A percentile compares a stretch with the other conserved stretches of the same genome.
phyloP scores from a whole-genome alignment of 2,797 vertebrate genomes.

The Neosilurus mollespiculum region DNA sequence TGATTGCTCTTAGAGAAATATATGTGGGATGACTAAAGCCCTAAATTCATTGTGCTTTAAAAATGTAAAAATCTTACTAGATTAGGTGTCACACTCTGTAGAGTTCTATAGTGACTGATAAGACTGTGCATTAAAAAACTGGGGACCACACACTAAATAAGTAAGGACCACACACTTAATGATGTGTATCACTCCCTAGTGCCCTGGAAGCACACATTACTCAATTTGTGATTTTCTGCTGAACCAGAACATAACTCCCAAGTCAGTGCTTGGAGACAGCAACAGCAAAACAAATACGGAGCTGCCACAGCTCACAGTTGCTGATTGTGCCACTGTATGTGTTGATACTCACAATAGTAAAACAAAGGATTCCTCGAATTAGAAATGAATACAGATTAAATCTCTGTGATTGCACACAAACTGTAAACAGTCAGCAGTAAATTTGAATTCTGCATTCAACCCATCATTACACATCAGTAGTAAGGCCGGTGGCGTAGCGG shows the following conservation, averaged over 20 bases:
- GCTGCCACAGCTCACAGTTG: neutral
- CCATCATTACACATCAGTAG: too few species aligned
- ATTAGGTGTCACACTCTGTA: neutral
- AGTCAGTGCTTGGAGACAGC: neutral
- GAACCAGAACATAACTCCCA: neutral
- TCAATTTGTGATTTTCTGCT: constrained; percentile 1
- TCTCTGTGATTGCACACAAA: too few species aligned
- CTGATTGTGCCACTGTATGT: neutral
- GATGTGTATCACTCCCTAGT: neutral
- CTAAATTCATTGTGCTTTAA: neutral
- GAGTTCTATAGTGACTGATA: neutral
- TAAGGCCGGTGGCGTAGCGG: too few species aligned
- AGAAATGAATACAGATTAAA: too few species aligned
- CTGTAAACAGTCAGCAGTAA: too few species aligned
- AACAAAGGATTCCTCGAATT: too few species aligned
- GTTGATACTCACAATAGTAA: neutral
- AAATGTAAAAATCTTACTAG: too few species aligned
- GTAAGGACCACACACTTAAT: neutral
- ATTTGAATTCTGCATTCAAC: too few species aligned
- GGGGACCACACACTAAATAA: neutral
- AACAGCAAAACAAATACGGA: neutral
- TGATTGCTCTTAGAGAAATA: neutral
- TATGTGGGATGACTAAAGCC: neutral
- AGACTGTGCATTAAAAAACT: neutral
- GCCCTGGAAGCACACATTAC: neutral